Base-by-base conservation (phyloP, 2,113 vertebrate genomes). In the Choloepus hoffmanni region DNA sequence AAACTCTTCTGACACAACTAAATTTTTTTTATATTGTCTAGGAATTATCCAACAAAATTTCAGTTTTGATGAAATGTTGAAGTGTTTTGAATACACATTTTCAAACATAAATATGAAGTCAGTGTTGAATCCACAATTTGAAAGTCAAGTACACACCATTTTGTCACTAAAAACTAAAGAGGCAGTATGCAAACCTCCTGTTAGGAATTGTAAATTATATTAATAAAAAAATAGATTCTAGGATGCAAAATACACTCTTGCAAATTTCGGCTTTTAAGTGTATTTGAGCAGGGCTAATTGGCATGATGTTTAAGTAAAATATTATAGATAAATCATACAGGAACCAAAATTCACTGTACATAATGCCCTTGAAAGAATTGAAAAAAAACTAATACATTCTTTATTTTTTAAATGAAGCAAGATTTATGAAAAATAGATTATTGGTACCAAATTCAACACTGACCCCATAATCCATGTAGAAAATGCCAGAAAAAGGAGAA, bases 191-290 rank as follows among this genome's bases (percentile, higher is more conserved):
- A 89, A 70, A 79, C 15, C 12, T 30, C 23, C 55, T 91, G 81
- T 85, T 62, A 78, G 50, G 53, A 67, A 89, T 16, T n/a, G 7
- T 43, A 63, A 43, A 84, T 92, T 50, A 60, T 63, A 36, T 78
- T 84, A 89, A 73, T n/a, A 86, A 89, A 63, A 18, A 90, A 19
- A 72, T 23, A 72, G 45, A 79, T 79, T 84, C 45, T 85, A 72
- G 28, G 72, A 73, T 73, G 28, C 40, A 53, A 85, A 65, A n/a
- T 28, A 70, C 30, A 89, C 14, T 8, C 50, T 26, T 89, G 70
- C 18, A 85, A 85, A 85, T 63, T 78, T 89, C 45, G 85, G 43
- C 77, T 77, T 92, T 84, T 77, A 76, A 89, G 18, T 83, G 50
- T 76, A 81, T 87, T 95, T 87, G 18, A 58, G 86, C 58, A 74